Base-by-base conservation (phyloP, 2,888 invertebrate genomes). In the Lepidochitona cinerea region DNA sequence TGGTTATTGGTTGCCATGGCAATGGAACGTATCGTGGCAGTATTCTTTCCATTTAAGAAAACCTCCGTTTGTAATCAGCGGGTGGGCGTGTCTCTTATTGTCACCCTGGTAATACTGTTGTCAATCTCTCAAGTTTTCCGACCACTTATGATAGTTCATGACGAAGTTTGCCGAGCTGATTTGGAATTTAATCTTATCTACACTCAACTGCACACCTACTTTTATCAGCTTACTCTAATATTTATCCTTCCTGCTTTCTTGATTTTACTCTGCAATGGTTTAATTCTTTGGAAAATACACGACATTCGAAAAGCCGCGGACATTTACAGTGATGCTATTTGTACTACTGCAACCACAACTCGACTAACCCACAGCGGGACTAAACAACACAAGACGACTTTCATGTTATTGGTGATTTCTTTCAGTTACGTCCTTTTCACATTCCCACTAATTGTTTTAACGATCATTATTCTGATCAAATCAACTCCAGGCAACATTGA, bases 371-470 rank as follows among this genome's bases (percentile, higher is more conserved):
- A 73, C 66, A 35, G 37, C 1, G 33, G 37, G 7, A 59, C 54
- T 0, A 68, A 74, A 23, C 77, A 80, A n/a, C 76, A 80, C 73
- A 84, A 82, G 72, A 83, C 85, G 26, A 85, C 85, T 1, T 79
- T 78, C 70, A 83, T 83, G 80, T 74, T 85, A 49, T 73, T 84
- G 37, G 73, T 79, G 65, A 81, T 85, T 33, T 82, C 83, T 35
- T 82, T 84, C 75, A 81, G 79, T 2, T 84, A 83, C 75, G 76
- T 83, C 29, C 26, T 79, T 29, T 81, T 83, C 32, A 74, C 82
- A 0, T 65, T 84, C 37, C 85, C 85, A 1, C 71, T 77, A 23
- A 75, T 84, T 41, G 71, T 78, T 12, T 64, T 83, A 32, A 77
- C 84, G n/a, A 68, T 79, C 37, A 23, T 74, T 6, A 68, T 81